phyloP scores from a whole-genome alignment of 2,888 invertebrate genomes.

The Barypeithes pellucidus region DNA sequence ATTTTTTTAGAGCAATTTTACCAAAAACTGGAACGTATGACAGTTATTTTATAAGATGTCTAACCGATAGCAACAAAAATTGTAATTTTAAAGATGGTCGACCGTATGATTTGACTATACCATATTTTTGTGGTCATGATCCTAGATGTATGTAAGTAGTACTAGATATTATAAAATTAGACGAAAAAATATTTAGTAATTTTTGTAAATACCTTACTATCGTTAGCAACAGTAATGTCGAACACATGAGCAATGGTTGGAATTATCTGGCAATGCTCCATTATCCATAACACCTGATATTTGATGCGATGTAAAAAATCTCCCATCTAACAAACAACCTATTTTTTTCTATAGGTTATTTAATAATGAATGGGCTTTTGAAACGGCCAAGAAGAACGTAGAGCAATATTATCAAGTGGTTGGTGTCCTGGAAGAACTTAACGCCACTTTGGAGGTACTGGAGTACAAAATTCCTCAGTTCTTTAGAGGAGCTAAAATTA shows the following conservation, averaged over 20 bases:
- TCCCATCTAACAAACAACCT: no score
- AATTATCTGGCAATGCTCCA: no score
- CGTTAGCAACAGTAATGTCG: no score
- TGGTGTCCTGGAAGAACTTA: constrained; percentile 75
- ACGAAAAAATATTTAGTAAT: no score
- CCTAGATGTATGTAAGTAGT: constrained; percentile 74
- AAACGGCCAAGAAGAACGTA: constrained; percentile 74
- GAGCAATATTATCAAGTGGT: constrained; percentile 75
- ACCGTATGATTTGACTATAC: constrained; percentile 72
- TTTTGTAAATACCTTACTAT: no score
- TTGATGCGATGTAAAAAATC: no score
- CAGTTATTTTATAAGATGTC: constrained; percentile 56
- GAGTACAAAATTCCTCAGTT: constrained; percentile 74
- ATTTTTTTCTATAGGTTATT: constrained; percentile 66
- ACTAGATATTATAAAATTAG: no score
- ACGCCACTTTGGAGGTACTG: constrained; percentile 73
- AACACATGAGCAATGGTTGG: no score
- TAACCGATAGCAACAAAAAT: constrained; percentile 50
- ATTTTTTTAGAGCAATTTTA: constrained; percentile 45
- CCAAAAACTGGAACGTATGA: constrained; percentile 49
- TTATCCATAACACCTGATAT: no score
- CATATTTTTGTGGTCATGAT: constrained; percentile 79
- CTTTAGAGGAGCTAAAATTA: constrained; percentile 73
- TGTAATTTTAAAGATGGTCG: constrained; percentile 58
- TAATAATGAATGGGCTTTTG: constrained; percentile 74